Evolutionary conservation across 2,113 vertebrate species (phyloP).

Genomic region (Tachuris rubrigastra): DNA sequence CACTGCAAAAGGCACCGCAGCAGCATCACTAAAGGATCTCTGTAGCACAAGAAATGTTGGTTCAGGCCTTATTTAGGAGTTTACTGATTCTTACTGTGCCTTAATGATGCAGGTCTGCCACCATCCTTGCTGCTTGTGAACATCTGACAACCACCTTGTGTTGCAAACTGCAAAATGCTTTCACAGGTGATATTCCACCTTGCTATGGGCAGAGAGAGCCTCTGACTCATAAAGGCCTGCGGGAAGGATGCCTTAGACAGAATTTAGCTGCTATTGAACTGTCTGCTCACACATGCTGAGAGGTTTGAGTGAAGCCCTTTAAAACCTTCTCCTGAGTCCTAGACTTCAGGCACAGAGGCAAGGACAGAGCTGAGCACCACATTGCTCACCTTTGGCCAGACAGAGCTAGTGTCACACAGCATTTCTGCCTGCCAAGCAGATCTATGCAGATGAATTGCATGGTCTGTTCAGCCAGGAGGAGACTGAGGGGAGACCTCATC

Average conservation of each 20-base stretch:
- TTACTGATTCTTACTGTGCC: neutral
- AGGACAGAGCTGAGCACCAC: neutral
- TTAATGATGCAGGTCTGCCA: neutral
- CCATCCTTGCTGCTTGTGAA: neutral
- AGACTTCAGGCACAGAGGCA: neutral
- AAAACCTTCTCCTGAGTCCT: neutral
- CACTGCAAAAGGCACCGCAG: neutral
- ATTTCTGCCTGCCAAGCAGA: neutral
- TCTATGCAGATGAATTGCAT: neutral
- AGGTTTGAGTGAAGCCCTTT: neutral
- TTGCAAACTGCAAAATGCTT: neutral
- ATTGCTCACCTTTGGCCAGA: neutral
- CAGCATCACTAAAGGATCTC: neutral
- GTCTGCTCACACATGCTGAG: neutral
- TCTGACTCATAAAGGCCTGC: neutral
- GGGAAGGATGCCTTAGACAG: neutral
- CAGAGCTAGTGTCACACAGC: rapidly evolving
- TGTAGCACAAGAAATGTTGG: neutral
- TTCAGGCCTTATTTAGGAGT: neutral
- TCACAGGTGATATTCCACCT: neutral
- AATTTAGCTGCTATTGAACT: neutral
- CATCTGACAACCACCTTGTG: neutral
- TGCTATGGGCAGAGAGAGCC: rapidly evolving
- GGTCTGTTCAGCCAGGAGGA: neutral
- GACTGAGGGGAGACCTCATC: neutral